Percentiles rank a stretch among this genome's conserved stretches.
These are phyloP conservation scores for Huso huso DNA, from an alignment of 2,797 vertebrate genomes.

Conservation along the genomic window DNA sequence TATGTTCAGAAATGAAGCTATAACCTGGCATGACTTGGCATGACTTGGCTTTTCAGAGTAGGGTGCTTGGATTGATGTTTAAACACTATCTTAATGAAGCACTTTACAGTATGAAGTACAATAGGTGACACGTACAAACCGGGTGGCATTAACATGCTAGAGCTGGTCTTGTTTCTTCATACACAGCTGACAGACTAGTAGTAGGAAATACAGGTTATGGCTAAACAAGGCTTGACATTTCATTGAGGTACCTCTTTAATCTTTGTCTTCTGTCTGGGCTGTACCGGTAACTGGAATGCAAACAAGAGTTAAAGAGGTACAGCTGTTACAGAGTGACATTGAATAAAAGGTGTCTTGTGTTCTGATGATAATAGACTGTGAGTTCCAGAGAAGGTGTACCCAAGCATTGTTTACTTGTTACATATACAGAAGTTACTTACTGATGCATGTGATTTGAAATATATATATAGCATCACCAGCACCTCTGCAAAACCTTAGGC, in stretches of 20 bases:
- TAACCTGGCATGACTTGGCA: constrained; percentile 25
- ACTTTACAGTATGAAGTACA: not conserved
- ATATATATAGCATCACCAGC: constrained; percentile 18
- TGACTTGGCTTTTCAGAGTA: constrained; percentile 51
- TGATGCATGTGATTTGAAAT: constrained; percentile 15
- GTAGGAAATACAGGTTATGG: not conserved
- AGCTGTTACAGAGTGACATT: not conserved
- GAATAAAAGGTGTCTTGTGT: not conserved
- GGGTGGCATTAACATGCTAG: no score
- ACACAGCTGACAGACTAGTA: not conserved
- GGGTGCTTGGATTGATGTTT: constrained; percentile 12
- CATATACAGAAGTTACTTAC: constrained; percentile 30
- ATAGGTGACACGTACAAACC: no score
- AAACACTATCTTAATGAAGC: constrained; percentile 17
- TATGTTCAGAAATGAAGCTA: constrained; percentile 23
- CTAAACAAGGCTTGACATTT: constrained; percentile 12
- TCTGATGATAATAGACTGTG: not conserved
- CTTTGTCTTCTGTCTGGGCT: not conserved
- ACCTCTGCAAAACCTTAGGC: constrained; percentile 22
- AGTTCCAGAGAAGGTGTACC: no score
- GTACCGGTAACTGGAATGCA: not conserved
- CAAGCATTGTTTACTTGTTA: not conserved
- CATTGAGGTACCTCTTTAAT: not conserved
- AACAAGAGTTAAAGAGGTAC: not conserved
- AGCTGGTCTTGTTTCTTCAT: not conserved